phyloP scores from a whole-genome alignment of 2,113 vertebrate species.

The Brienomyrus longianalis region DNA sequence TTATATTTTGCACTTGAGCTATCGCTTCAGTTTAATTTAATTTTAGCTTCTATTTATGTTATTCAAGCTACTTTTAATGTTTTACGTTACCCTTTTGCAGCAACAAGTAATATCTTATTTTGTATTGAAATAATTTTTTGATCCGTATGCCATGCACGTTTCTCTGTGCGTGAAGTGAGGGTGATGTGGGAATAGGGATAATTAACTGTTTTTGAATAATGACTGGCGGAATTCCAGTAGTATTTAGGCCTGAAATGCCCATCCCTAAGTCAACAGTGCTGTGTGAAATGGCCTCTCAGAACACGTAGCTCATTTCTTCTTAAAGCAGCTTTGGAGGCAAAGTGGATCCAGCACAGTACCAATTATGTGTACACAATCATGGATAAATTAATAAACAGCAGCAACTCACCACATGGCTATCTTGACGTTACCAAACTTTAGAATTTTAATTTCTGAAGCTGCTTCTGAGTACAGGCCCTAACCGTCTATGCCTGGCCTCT shows the following conservation, averaged over 20 bases:
- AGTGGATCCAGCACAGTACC: not conserved
- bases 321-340: not conserved
- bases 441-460: not conserved
- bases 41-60: not conserved
- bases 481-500: not conserved
- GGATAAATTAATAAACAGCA: not conserved
- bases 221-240: not conserved
- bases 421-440: not conserved
- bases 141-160: not conserved
- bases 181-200: not conserved
- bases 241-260: not conserved
- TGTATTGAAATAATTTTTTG: not conserved
- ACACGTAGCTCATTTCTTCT: not conserved
- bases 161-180: not conserved
- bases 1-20: not conserved
- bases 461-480: not conserved
- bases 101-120: not conserved
- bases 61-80: not conserved
- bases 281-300: not conserved
- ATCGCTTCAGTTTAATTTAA: not conserved
- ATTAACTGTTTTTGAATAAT: not conserved
- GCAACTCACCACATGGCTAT: not conserved
- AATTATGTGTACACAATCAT: not conserved
- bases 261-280: not conserved
- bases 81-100: not conserved